Conservation (phyloP, 2,888 invertebrate species). For the Trissolcus japonicus region DNA sequence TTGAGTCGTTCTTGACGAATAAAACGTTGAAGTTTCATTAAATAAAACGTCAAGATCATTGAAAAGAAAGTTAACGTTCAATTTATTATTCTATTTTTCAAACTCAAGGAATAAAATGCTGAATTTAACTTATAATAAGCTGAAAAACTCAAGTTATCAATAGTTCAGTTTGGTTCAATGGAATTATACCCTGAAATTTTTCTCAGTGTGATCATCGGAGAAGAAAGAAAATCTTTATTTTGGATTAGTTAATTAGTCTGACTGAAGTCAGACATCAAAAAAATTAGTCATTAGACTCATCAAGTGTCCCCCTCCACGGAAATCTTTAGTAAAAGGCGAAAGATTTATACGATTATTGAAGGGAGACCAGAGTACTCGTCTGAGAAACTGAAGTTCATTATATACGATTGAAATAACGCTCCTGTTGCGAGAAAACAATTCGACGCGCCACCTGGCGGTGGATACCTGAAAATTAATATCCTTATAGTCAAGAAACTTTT, state of each 20-base stretch:
- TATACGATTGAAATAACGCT: neutral
- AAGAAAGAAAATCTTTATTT: neutral
- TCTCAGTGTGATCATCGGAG: too few relatives aligned
- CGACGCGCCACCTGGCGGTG: neutral
- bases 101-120: too few relatives aligned
- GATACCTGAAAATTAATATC: neutral
- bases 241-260: slow-evolving; percentile 1
- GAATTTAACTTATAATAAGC: too few relatives aligned
- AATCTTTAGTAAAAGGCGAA: slow-evolving; percentile 78
- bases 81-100: too few relatives aligned
- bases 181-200: too few relatives aligned
- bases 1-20: too few relatives aligned
- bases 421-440: neutral
- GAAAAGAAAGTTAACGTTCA: too few relatives aligned
- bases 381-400: neutral
- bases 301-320: slow-evolving; percentile 73
- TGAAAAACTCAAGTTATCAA: too few relatives aligned
- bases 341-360: slow-evolving; percentile 76
- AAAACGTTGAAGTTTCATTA: too few relatives aligned
- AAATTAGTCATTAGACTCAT: slow-evolving; percentile 33
- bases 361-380: slow-evolving; percentile 75
- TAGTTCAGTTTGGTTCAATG: too few relatives aligned
- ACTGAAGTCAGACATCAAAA: slow-evolving; percentile 8
- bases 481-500: neutral
- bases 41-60: too few relatives aligned